Evolutionary conservation across 1,140 invertebrate genomes (phyloP).

Genomic region (Temnothorax curvispinosus): DNA sequence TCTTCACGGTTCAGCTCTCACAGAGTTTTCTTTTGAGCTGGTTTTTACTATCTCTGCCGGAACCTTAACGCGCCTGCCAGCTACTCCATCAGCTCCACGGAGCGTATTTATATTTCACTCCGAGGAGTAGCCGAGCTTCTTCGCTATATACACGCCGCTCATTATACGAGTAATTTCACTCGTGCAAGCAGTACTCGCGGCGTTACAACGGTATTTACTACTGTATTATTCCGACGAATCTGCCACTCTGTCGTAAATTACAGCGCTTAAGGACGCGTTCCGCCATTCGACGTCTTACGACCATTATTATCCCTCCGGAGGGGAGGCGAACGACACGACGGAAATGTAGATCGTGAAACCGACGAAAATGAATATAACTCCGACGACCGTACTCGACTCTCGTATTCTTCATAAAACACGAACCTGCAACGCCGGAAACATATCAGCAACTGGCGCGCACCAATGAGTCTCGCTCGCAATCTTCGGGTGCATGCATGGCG

Average conservation of each 20-base stretch:
- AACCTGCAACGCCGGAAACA: neutral
- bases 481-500: neutral
- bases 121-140: slow-evolving; percentile 16
- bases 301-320: slow-evolving; percentile 4
- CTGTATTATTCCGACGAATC: slow-evolving; percentile 43
- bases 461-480: neutral
- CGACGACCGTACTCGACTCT: neutral
- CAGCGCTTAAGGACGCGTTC: slow-evolving; percentile 32
- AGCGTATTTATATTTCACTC: slow-evolving; percentile 47
- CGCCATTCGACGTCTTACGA: slow-evolving; percentile 26
- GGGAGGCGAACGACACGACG: neutral
- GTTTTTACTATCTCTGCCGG: slow-evolving; percentile 26
- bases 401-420: slow-evolving; percentile 14
- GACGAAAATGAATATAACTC: slow-evolving; percentile 2
- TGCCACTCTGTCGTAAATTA: slow-evolving; percentile 42
- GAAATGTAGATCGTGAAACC: neutral
- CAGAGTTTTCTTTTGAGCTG: slow-evolving; percentile 42
- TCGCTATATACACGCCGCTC: slow-evolving; percentile 27
- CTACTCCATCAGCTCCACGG: slow-evolving; percentile 32
- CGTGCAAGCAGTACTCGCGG: slow-evolving; percentile 6
- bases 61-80: slow-evolving; percentile 34
- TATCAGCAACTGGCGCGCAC: neutral
- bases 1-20: slow-evolving; percentile 55
- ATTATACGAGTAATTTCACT: slow-evolving; percentile 57
- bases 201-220: slow-evolving; percentile 2